Evolutionary conservation across 2,888 invertebrate species (phyloP).

Genomic region (Lordiphosa fenestrarum): DNA sequence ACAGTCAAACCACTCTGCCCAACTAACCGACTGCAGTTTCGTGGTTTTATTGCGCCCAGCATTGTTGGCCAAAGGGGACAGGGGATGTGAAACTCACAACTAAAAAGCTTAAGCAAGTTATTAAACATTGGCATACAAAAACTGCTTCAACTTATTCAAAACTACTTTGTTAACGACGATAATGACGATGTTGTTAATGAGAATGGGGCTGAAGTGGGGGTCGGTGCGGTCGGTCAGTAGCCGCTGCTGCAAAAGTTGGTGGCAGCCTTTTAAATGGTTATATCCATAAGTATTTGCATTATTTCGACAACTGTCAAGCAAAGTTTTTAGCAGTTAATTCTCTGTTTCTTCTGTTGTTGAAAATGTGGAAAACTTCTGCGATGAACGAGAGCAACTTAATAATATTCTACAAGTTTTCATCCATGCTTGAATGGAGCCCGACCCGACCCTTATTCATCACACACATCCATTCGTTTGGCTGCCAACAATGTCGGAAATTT

Average conservation of each 20-base stretch:
- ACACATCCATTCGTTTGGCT: slow-evolving; percentile 11
- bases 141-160: slow-evolving; percentile 37
- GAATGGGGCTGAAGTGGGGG: slow-evolving; percentile 25
- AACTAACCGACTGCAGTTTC: slow-evolving; percentile 16
- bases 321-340: neutral
- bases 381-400: slow-evolving; percentile 14
- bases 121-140: slow-evolving; percentile 32
- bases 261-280: neutral
- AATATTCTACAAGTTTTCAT: slow-evolving; percentile 27
- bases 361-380: neutral
- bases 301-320: slow-evolving; percentile 1
- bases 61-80: slow-evolving; percentile 1
- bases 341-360: neutral
- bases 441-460: slow-evolving; percentile 5
- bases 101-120: slow-evolving; percentile 31
- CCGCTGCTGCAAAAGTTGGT: neutral
- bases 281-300: no score
- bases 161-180: slow-evolving; percentile 32
- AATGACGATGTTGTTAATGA: slow-evolving; percentile 33
- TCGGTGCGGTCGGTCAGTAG: slow-evolving; percentile 19
- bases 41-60: slow-evolving; percentile 10
- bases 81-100: slow-evolving; percentile 13
- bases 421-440: slow-evolving; percentile 13
- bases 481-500: neutral
- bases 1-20: slow-evolving; percentile 15